Evolutionary conservation across 2,113 vertebrate species (phyloP).

Genomic region (Rhegmatorhina hoffmannsi): DNA sequence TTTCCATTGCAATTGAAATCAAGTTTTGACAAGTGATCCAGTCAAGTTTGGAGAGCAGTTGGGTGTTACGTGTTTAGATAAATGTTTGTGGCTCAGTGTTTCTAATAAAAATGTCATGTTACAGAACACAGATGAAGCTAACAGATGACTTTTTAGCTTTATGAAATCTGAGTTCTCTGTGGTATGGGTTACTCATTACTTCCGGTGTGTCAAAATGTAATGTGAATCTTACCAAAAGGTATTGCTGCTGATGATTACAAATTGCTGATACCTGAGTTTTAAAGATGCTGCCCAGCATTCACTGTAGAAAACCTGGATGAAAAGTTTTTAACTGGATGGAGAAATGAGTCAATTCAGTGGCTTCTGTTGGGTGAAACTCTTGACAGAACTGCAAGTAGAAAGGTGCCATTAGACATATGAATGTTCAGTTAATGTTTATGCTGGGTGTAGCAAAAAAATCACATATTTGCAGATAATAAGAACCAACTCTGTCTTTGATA

Average conservation of each 20-base stretch:
- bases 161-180: background rate
- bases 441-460: background rate
- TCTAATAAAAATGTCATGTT: background rate
- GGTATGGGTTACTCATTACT: background rate
- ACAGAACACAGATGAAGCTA: background rate
- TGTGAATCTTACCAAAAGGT: background rate
- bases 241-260: background rate
- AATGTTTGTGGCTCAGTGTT: background rate
- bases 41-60: background rate
- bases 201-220: background rate
- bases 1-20: background rate
- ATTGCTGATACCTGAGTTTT: background rate
- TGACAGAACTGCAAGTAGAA: background rate
- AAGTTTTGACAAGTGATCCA: background rate
- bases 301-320: background rate
- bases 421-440: background rate
- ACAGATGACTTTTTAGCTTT: background rate
- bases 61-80: background rate
- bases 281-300: background rate
- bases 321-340: background rate
- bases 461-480: background rate
- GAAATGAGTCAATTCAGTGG: background rate
- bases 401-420: background rate
- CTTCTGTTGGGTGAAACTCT: background rate
- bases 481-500: background rate